Conservation (phyloP, 2,888 invertebrate genomes). For the Anodontia alba region DNA sequence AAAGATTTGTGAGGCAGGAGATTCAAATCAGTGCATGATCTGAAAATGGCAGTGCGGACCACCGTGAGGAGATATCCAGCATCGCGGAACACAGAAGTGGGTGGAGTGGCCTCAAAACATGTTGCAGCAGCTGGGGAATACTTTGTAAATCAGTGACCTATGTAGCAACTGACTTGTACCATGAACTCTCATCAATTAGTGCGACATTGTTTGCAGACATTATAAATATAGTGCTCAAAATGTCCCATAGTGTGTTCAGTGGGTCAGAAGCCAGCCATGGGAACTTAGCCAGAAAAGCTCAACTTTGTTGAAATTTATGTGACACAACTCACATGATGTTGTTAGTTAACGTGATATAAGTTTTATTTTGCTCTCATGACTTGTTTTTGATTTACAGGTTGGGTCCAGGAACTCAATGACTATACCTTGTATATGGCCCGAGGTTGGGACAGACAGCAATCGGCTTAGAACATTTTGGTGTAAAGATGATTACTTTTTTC, state of each 20-base stretch:
- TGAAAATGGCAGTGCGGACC: constrained; percentile 9
- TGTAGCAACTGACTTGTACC: too few species aligned
- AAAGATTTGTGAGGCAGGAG: background rate
- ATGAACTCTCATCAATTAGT: background rate
- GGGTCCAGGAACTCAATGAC: background rate
- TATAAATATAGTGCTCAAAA: background rate
- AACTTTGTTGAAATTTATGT: background rate
- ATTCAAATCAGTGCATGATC: too few species aligned
- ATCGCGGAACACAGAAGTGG: background rate
- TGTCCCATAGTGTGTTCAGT: background rate
- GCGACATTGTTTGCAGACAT: background rate
- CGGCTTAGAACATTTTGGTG: too few species aligned
- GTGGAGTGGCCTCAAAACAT: background rate
- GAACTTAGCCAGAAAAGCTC: background rate
- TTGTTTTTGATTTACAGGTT: background rate
- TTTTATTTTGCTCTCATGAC: background rate
- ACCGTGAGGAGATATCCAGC: background rate
- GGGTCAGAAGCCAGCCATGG: background rate
- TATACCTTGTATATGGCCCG: background rate
- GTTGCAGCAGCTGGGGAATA: background rate
- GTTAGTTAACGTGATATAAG: background rate
- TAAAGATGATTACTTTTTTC: too few species aligned
- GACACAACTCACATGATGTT: background rate
- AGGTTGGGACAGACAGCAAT: too few species aligned
- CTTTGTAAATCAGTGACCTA: background rate